Conservation (phyloP, 2,888 invertebrate genomes). For the Agriopis leucophaearia region DNA sequence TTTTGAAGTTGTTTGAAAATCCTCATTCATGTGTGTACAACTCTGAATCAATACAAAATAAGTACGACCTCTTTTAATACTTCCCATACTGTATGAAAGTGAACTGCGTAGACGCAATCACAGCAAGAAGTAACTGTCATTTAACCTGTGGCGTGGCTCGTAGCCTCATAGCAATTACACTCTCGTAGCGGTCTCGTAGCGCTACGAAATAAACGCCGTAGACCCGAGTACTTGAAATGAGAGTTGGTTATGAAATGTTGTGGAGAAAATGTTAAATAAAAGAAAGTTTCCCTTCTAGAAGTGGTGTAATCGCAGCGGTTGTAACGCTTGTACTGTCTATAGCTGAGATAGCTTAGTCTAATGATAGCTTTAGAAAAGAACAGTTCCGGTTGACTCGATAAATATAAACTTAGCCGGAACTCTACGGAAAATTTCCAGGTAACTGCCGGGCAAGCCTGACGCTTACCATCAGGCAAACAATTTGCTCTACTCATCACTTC, state of each 20-base stretch:
- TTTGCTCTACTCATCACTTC: too few relatives aligned
- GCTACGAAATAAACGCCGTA: slow-evolving; percentile 52
- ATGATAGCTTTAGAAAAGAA: too few relatives aligned
- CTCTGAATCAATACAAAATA: too few relatives aligned
- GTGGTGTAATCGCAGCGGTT: not conserved
- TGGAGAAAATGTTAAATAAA: slow-evolving; percentile 43
- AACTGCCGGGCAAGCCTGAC: too few relatives aligned
- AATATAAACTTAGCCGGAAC: too few relatives aligned
- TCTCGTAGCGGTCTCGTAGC: slow-evolving; percentile 64
- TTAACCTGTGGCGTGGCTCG: slow-evolving; percentile 48
- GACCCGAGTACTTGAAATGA: slow-evolving; percentile 25
- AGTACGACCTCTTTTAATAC: too few relatives aligned
- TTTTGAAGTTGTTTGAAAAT: too few relatives aligned
- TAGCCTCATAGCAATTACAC: slow-evolving; percentile 67
- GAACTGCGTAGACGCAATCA: slow-evolving; percentile 55
- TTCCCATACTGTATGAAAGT: slow-evolving; percentile 20
- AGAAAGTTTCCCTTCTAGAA: slow-evolving; percentile 10
- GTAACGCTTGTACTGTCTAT: not conserved
- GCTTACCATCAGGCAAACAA: too few relatives aligned
- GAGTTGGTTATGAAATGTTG: slow-evolving; percentile 27
- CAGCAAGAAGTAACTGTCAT: slow-evolving; percentile 16
- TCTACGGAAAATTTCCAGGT: too few relatives aligned
- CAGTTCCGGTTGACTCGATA: too few relatives aligned
- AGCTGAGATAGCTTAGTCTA: too few relatives aligned
- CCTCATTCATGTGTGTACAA: too few relatives aligned